A percentile compares a stretch with the other conserved stretches of the same genome.
phyloP scores from a whole-genome alignment of 2,888 invertebrate species.

The Acanthosepion lycidas region DNA sequence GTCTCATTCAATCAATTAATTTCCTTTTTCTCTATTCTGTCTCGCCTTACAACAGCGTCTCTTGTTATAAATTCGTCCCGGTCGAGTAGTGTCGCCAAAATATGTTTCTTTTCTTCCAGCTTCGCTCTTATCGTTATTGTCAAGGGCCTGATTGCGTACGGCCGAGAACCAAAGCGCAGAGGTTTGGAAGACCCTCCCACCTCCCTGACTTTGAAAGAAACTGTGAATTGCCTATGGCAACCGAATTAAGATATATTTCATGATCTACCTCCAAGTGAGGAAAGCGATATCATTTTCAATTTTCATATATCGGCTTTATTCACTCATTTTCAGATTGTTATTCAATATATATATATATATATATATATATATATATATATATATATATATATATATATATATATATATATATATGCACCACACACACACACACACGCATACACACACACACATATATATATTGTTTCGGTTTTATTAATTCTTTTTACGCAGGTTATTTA shows the following conservation, averaged over 20 bases:
- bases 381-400: neutral
- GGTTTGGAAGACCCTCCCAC: neutral
- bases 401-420: neutral
- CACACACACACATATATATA: too few species aligned
- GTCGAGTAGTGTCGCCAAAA: neutral
- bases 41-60: neutral
- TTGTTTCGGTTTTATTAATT: too few species aligned
- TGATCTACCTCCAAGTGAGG: neutral
- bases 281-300: neutral
- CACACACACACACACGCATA: too few species aligned
- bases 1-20: neutral
- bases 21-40: neutral
- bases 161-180: neutral
- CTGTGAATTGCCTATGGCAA: neutral
- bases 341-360: neutral
- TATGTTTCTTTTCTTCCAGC: slow-evolving; percentile 9
- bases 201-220: neutral
- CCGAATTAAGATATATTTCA: neutral
- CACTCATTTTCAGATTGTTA: neutral
- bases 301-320: neutral
- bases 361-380: neutral
- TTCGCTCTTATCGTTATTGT: neutral
- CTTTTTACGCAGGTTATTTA: neutral
- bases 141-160: slow-evolving; percentile 15
- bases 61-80: neutral